Conservation (phyloP, 2,113 vertebrate genomes). For the Microcebus lehilahytsara region DNA sequence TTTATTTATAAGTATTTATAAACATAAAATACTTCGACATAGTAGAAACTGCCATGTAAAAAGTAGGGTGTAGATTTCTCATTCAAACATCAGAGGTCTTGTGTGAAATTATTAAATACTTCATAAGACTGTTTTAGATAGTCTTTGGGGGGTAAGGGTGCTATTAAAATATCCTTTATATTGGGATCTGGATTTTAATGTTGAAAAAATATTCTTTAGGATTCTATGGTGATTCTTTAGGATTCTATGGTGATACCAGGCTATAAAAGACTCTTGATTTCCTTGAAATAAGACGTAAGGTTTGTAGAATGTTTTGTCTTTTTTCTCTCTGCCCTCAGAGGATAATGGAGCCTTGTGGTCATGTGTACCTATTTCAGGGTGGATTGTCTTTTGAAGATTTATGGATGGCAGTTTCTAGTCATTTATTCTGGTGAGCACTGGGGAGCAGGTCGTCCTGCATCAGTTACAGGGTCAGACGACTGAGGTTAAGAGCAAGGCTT, state of each 20-base stretch:
- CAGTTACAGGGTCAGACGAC: neutral
- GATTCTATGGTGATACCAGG: neutral
- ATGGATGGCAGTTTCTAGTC: neutral
- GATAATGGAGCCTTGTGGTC: neutral
- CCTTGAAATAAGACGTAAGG: neutral
- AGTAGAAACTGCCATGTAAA: conserved; percentile 59
- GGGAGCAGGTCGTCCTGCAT: neutral
- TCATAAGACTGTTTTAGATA: neutral
- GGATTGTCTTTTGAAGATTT: neutral
- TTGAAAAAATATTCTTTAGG: neutral
- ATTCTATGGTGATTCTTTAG: neutral
- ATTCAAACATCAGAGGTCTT: neutral
- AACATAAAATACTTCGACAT: conserved; percentile 73
- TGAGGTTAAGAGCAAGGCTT: neutral
- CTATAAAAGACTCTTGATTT: neutral
- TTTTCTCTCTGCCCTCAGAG: neutral
- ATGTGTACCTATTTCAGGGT: neutral
- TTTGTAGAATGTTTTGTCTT: neutral
- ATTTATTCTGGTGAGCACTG: neutral
- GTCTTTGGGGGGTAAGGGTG: neutral
- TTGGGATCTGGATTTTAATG: no score
- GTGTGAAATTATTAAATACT: conserved; percentile 40
- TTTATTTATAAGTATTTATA: conserved; percentile 84
- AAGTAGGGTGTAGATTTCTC: neutral
- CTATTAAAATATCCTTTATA: neutral